A percentile compares a stretch with the other conserved stretches of the same genome.
Conservation (phyloP, 2,797 vertebrate species). For the Pelochelys cantorii region DNA sequence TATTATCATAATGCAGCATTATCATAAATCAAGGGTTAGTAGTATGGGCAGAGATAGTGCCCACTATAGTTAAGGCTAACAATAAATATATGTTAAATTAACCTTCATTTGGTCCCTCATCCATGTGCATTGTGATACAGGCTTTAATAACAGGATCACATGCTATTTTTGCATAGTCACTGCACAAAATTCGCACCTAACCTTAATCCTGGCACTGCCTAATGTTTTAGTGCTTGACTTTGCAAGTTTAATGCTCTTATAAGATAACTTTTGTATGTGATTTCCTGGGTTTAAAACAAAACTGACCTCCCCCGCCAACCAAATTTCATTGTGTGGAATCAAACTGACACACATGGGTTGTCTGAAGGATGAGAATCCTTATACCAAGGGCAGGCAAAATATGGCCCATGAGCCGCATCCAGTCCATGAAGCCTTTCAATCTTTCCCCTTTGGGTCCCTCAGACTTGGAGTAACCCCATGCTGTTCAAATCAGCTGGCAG, state of each 20-base stretch:
- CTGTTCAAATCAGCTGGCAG: too few species aligned
- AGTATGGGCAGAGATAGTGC: background rate
- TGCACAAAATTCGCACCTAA: background rate
- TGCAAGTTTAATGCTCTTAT: background rate
- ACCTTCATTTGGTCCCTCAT: background rate
- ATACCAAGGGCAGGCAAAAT: too few species aligned
- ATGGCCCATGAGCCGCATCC: too few species aligned
- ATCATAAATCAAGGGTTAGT: background rate
- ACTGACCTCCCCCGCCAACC: background rate
- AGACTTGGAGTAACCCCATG: too few species aligned
- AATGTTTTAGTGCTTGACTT: background rate
- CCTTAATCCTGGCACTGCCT: background rate
- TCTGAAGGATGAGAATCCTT: background rate
- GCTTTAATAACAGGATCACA: background rate
- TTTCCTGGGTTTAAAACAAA: background rate
- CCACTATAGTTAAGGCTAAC: background rate
- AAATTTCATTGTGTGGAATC: background rate
- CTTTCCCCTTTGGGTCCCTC: too few species aligned
- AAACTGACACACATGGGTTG: background rate
- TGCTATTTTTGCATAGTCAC: background rate
- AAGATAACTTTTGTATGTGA: background rate
- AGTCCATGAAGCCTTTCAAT: too few species aligned
- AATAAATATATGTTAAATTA: background rate
- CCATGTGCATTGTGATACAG: background rate
- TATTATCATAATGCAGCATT: background rate